These are phyloP conservation scores for Choloepus didactylus DNA, from an alignment of 2,797 vertebrate species.

Conservation along the genomic window DNA sequence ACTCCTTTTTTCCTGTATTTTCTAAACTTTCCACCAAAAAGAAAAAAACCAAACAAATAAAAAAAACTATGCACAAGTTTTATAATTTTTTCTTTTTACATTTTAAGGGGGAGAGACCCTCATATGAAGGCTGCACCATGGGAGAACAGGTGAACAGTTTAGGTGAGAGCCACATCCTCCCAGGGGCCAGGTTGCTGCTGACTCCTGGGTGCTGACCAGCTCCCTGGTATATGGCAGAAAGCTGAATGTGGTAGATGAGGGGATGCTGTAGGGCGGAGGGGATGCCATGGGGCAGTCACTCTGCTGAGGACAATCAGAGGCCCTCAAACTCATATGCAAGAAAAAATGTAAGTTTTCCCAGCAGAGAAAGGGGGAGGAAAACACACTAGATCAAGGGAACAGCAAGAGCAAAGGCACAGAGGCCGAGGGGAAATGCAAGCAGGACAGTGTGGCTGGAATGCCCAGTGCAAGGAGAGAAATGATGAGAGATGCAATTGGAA, in stretches of 20 bases:
- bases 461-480: slow-evolving; percentile 9
- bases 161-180: not conserved
- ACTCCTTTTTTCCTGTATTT: slow-evolving; percentile 23
- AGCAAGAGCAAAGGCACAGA: slow-evolving; percentile 7
- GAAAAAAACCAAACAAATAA: not conserved
- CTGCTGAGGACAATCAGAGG: slow-evolving; percentile 38
- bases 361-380: slow-evolving; percentile 43
- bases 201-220: too few species aligned
- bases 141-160: slow-evolving; percentile 57
- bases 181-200: not conserved
- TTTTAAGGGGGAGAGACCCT: not conserved
- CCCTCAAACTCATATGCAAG: slow-evolving; percentile 27
- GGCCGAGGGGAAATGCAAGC: slow-evolving; percentile 14
- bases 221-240: not conserved
- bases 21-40: slow-evolving; percentile 43
- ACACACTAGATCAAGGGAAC: slow-evolving; percentile 21
- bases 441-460: not conserved
- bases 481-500: slow-evolving; percentile 11
- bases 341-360: slow-evolving; percentile 62
- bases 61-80: not conserved
- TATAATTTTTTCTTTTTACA: not conserved
- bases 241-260: not conserved
- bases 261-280: not conserved
- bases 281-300: not conserved
- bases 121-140: not conserved